Evolutionary conservation across 2,113 vertebrate species (phyloP).

Genomic region (Bubo bubo): DNA sequence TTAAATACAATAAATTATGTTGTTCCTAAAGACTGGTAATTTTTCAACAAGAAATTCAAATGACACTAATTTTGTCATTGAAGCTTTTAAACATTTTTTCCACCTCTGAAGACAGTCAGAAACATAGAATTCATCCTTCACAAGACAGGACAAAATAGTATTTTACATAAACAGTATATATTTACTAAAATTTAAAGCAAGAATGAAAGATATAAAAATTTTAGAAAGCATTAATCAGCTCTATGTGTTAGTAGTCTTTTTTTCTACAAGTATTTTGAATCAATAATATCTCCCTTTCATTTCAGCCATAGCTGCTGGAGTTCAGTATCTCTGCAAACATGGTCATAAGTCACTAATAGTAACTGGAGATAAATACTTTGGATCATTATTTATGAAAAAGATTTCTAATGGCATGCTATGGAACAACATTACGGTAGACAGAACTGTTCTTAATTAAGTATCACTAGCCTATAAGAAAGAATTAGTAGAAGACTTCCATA

Average conservation of each 20-base stretch:
- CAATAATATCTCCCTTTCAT: not conserved
- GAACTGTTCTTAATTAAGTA: not conserved
- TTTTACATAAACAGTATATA: not conserved
- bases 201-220: not conserved
- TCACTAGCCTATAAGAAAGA: not conserved
- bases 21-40: not conserved
- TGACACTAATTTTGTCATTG: not conserved
- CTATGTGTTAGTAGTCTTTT: not conserved
- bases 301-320: not conserved
- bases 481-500: not conserved
- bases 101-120: not conserved
- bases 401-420: not conserved
- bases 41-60: not conserved
- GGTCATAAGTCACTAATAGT: fast-evolving
- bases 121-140: not conserved
- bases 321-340: not conserved
- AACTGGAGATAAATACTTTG: not conserved
- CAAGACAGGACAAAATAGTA: not conserved
- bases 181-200: not conserved
- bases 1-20: not conserved
- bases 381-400: not conserved
- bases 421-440: not conserved
- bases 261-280: not conserved
- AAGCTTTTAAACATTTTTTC: not conserved
- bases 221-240: not conserved